phyloP scores from a whole-genome alignment of 2,888 invertebrate genomes.

The Abrostola tripartita region DNA sequence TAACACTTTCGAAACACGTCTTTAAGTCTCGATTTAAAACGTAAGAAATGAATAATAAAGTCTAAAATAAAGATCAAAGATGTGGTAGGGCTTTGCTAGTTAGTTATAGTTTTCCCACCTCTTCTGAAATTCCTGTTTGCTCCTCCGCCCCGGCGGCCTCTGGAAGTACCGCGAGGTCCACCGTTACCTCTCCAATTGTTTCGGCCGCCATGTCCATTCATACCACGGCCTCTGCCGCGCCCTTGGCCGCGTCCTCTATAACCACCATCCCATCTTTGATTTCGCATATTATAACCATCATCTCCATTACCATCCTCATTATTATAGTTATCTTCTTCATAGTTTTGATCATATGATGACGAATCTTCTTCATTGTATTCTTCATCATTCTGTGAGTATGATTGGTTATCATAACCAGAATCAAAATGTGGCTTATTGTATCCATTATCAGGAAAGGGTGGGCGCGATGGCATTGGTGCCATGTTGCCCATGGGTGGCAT shows the following conservation, averaged over 20 bases:
- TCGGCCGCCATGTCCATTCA: slow-evolving; percentile 80
- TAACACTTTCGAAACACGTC: slow-evolving; percentile 78
- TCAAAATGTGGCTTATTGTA: slow-evolving; percentile 80
- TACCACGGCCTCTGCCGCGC: slow-evolving; percentile 80
- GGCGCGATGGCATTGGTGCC: slow-evolving; percentile 68
- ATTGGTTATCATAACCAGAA: slow-evolving; percentile 73
- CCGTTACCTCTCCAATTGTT: slow-evolving; percentile 70
- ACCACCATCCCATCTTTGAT: slow-evolving; percentile 78
- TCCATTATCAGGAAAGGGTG: slow-evolving; percentile 78
- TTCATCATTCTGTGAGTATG: slow-evolving; percentile 74
- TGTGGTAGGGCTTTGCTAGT: slow-evolving; percentile 62
- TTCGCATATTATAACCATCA: slow-evolving; percentile 68
- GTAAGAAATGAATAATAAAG: slow-evolving; percentile 66
- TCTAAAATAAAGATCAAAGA: slow-evolving; percentile 61
- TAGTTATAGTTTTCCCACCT: slow-evolving; percentile 77
- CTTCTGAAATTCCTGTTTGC: slow-evolving; percentile 77
- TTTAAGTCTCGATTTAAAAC: slow-evolving; percentile 66
- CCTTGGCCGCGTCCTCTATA: slow-evolving; percentile 71
- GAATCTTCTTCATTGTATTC: slow-evolving; percentile 68
- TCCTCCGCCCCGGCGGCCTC: slow-evolving; percentile 73
- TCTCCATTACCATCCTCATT: slow-evolving; percentile 75
- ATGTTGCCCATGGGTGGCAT: slow-evolving; percentile 70
- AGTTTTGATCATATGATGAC: slow-evolving; percentile 55
- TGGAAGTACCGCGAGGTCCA: slow-evolving; percentile 71
- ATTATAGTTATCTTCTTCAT: slow-evolving; percentile 63